Evolutionary conservation across 1,140 invertebrate genomes (phyloP).

Genomic region (Drosophila kohkoa): DNA sequence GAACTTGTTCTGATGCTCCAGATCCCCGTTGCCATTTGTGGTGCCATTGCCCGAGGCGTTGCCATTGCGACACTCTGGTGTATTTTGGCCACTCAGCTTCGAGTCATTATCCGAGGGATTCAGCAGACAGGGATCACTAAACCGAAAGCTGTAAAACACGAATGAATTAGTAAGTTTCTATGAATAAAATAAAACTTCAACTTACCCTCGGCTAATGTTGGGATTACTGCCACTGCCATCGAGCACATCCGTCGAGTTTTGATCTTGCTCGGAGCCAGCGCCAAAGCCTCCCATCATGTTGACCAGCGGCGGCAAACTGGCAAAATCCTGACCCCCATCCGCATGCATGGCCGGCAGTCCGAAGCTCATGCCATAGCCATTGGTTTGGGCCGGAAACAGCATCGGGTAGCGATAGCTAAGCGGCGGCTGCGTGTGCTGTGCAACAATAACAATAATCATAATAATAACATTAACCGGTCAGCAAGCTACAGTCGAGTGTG

Average conservation of each 20-base stretch:
- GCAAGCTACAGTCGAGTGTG: neutral
- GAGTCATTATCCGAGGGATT: slow-evolving; percentile 83
- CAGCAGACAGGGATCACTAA: slow-evolving; percentile 82
- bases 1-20: slow-evolving; percentile 78
- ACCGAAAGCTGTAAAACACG: slow-evolving; percentile 66
- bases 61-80: slow-evolving; percentile 73
- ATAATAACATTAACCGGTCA: neutral
- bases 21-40: slow-evolving; percentile 46
- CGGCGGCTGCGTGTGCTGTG: slow-evolving; percentile 62
- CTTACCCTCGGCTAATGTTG: slow-evolving; percentile 74
- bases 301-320: slow-evolving; percentile 77
- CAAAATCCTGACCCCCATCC: slow-evolving; percentile 77
- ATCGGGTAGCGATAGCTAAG: slow-evolving; percentile 74
- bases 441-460: slow-evolving; percentile 9
- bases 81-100: slow-evolving; percentile 80
- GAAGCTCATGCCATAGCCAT: slow-evolving; percentile 56
- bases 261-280: slow-evolving; percentile 68
- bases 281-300: slow-evolving; percentile 72
- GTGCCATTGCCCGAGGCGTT: slow-evolving; percentile 50
- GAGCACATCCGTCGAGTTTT: slow-evolving; percentile 79
- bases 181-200: neutral
- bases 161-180: neutral
- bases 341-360: slow-evolving; percentile 45
- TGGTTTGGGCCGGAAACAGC: slow-evolving; percentile 67
- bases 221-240: slow-evolving; percentile 80